A percentile compares a stretch with the other conserved stretches of the same genome.
Evolutionary conservation across 2,888 invertebrate genomes (phyloP).

Genomic region (Branchellion lobata): DNA sequence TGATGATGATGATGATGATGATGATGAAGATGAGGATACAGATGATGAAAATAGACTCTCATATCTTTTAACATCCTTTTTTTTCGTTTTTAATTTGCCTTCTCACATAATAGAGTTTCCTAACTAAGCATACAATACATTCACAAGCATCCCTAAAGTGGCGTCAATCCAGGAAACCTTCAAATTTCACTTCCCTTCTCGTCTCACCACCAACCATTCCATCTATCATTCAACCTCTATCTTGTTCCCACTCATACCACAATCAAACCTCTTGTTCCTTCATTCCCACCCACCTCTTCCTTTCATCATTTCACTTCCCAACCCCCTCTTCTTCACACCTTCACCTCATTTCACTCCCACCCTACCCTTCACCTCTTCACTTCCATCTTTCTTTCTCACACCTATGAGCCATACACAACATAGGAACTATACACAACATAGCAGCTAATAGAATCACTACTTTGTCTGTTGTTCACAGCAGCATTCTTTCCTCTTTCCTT

Average conservation of each 20-base stretch:
- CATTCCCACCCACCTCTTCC: too few species aligned
- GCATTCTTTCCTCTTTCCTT: too few species aligned
- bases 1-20: not conserved
- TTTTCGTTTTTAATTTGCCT: not conserved
- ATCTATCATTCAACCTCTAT: not conserved
- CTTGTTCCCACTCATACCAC: not conserved
- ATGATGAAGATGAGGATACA: not conserved
- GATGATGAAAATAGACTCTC: not conserved
- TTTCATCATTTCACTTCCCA: too few species aligned
- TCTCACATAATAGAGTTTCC: not conserved
- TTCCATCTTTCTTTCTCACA: not conserved
- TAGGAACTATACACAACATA: too few species aligned
- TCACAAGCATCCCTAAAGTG: too few species aligned
- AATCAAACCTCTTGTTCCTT: too few species aligned
- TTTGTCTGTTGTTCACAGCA: too few species aligned
- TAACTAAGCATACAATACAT: not conserved
- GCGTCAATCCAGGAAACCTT: too few species aligned
- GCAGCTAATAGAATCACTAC: too few species aligned
- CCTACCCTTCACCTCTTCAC: constrained; percentile 34
- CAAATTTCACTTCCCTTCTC: not conserved
- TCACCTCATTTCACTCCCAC: not conserved
- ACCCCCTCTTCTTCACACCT: too few species aligned
- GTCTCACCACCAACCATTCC: not conserved
- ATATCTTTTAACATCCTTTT: not conserved
- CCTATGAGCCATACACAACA: too few species aligned